Percentiles rank a stretch among this genome's conserved stretches.
phyloP scores from a whole-genome alignment of 2,113 vertebrate species.

The Tiliqua scincoides region DNA sequence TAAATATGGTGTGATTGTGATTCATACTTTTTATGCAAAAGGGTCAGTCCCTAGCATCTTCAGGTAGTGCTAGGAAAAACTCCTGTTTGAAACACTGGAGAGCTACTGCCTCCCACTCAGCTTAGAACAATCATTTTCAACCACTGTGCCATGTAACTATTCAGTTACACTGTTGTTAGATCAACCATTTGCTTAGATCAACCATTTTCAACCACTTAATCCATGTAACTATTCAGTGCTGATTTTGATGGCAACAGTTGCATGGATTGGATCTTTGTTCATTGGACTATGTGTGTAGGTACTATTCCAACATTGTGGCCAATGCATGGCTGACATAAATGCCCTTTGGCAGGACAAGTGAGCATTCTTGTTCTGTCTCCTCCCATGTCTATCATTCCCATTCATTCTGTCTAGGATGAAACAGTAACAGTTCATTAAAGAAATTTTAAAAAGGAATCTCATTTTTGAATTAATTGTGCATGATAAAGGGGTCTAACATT shows the following conservation, averaged over 20 bases:
- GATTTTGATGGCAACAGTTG: background rate
- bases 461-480: constrained; percentile 41
- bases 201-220: too few species aligned
- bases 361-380: background rate
- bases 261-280: background rate
- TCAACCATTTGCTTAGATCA: too few species aligned
- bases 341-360: background rate
- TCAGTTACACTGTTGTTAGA: too few species aligned
- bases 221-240: background rate
- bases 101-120: too few species aligned
- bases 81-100: too few species aligned
- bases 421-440: constrained; percentile 31
- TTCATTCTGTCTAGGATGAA: constrained; percentile 49
- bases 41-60: too few species aligned
- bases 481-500: background rate
- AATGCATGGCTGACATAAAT: background rate
- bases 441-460: background rate
- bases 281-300: background rate
- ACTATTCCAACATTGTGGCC: background rate
- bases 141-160: too few species aligned
- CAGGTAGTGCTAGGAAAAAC: too few species aligned
- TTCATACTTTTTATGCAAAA: too few species aligned
- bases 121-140: too few species aligned
- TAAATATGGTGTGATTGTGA: too few species aligned
- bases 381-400: background rate